These are phyloP conservation scores for Mesocricetus auratus DNA, from an alignment of 2,113 vertebrate genomes.

Conservation along the genomic window DNA sequence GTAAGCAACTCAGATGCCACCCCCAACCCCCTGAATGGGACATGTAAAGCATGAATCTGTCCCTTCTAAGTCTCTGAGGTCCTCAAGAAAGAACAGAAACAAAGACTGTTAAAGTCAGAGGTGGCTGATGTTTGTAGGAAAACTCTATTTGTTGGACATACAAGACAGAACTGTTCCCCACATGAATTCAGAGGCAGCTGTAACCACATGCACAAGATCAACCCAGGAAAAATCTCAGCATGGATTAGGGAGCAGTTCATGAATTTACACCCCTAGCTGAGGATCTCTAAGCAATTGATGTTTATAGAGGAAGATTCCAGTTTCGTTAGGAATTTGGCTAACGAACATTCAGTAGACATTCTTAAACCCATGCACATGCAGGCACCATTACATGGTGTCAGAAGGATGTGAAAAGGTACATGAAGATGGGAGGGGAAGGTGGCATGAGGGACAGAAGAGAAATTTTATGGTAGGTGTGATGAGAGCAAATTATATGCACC, in stretches of 20 bases:
- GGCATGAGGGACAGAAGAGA: not conserved
- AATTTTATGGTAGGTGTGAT: not conserved
- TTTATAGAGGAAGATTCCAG: not conserved
- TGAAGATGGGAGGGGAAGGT: not conserved
- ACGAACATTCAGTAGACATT: not conserved
- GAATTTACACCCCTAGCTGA: not conserved
- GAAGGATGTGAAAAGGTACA: not conserved
- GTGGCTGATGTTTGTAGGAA: not conserved
- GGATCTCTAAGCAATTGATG: not conserved
- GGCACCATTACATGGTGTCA: not conserved
- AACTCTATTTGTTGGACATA: not conserved
- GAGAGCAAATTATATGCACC: not conserved
- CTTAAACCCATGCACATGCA: not conserved
- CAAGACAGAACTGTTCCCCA: not conserved
- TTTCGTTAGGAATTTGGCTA: not conserved
- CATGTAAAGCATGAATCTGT: not conserved
- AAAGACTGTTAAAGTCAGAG: not conserved
- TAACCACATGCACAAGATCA: no score
- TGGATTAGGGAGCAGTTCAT: not conserved
- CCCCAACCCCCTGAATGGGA: not conserved
- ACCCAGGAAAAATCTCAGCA: not conserved
- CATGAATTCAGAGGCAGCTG: not conserved
- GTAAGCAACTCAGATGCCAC: not conserved
- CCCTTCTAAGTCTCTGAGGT: not conserved
- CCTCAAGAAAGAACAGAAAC: not conserved